These are phyloP conservation scores for Gymnarchus niloticus DNA, from an alignment of 2,113 vertebrate species.

Conservation along the genomic window DNA sequence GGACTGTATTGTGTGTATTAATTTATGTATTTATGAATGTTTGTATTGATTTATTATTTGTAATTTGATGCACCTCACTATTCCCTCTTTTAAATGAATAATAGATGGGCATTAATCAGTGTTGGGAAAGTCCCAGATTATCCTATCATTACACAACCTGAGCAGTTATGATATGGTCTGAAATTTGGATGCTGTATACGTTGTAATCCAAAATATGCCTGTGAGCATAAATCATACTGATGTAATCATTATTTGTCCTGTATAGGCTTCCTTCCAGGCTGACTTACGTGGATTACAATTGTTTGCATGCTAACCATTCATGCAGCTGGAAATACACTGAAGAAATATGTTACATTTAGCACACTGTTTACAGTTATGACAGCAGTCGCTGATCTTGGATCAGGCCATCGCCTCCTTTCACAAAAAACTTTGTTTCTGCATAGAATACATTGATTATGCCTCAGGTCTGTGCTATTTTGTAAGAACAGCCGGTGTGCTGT, in stretches of 20 bases:
- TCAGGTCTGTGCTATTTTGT: not conserved
- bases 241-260: not conserved
- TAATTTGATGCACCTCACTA: not conserved
- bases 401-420: not conserved
- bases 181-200: slow-evolving; percentile 24
- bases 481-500: not conserved
- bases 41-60: not conserved
- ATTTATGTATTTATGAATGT: not conserved
- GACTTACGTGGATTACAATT: not conserved
- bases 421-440: not conserved
- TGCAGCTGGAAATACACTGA: not conserved
- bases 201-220: not conserved
- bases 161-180: slow-evolving; percentile 49
- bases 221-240: not conserved
- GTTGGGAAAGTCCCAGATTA: slow-evolving; percentile 39
- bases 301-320: not conserved
- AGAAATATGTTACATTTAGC: not conserved
- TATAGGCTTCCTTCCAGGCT: not conserved
- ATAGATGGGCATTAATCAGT: slow-evolving; percentile 54
- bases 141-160: slow-evolving; percentile 49
- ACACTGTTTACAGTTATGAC: not conserved
- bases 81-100: slow-evolving; percentile 34
- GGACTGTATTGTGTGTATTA: not conserved
- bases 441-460: not conserved
- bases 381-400: not conserved